These are phyloP conservation scores for Microtus montanus DNA, from an alignment of 2,113 vertebrate genomes.

Conservation along the genomic window DNA sequence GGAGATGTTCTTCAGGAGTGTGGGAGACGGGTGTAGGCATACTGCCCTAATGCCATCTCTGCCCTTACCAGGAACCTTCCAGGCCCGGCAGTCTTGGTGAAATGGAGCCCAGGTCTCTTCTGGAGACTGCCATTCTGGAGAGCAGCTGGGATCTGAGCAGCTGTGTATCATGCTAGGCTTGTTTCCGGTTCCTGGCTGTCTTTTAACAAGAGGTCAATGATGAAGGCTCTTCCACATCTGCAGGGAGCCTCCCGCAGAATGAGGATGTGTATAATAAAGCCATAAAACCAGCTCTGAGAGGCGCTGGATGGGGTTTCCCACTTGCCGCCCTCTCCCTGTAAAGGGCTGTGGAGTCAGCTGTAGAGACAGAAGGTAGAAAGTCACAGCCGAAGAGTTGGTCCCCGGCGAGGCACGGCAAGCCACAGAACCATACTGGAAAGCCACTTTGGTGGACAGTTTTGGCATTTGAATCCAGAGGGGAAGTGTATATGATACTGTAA, in stretches of 20 bases:
- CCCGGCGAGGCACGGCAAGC: background rate
- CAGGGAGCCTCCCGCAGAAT: constrained; percentile 66
- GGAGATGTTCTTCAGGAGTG: background rate
- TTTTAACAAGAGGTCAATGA: constrained; percentile 72
- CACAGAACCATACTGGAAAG: background rate
- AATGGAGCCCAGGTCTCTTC: background rate
- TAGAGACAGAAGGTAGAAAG: background rate
- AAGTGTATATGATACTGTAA: background rate
- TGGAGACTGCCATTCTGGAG: constrained; percentile 28
- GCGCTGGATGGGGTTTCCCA: constrained; percentile 29
- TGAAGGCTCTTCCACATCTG: constrained; percentile 63
- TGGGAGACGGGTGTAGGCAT: background rate
- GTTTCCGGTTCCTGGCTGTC: constrained; percentile 74
- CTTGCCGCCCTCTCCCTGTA: constrained; percentile 19
- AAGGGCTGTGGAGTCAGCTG: background rate
- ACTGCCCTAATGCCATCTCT: background rate
- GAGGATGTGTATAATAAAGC: constrained; percentile 66
- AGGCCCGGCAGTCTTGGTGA: background rate
- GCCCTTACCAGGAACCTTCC: background rate
- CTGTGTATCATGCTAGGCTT: constrained; percentile 50
- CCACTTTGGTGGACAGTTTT: background rate
- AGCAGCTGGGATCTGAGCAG: constrained; percentile 45
- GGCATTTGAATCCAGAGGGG: background rate
- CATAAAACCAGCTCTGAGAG: constrained; percentile 48
- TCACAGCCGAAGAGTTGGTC: background rate